Evolutionary conservation across 2,113 vertebrate species (phyloP), one percentile per base, ranked within the genome.

Genomic region (Rousettus leschenaultii): DNA sequence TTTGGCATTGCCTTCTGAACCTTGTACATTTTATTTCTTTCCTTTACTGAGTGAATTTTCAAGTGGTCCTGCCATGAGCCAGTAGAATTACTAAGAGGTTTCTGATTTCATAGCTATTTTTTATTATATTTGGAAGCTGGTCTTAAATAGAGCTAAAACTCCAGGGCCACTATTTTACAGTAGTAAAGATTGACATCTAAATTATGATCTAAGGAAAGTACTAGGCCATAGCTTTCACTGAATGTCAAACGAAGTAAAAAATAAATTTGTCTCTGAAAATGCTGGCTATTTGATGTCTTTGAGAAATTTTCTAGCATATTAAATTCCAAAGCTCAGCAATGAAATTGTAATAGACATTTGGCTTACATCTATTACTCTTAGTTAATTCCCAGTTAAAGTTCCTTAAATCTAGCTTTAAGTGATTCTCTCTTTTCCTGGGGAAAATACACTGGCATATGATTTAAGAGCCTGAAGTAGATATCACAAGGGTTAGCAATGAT

Each of bases 41-140:
- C 83, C 78, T 82, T 85, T 96, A 95, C 89, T 97, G 95, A 97
- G 91, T 95, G 94, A 96, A 94, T 97, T 97, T 96, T 96, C 97
- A 95, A 98, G 94, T 97, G 91, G 79, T 95, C 93, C 93, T 97
- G 93, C 84, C 3, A 24, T 95, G 96, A 96, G 65, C 75, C 89
- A 74, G 96, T 95, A 97, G 89, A 97, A 97, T 96, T 97, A 97
- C 94, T 97, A 97, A 97, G 95, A 97, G 89, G 63, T 93, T 98
- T 98, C 95, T 97, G 83, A 98, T 98, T 98, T 98, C 97, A 95
- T 89, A 96, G 94, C 94, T 97, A 94, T 97, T 97, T 97, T 97
- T 97, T 96, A 97, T 96, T 96, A 95, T 96, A 98, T 96, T 98
- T 97, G 95, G 95, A 97, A 96, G 89, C 91, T 86, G 43, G 71